phyloP scores from a whole-genome alignment of 2,888 invertebrate species.

The Dryadula phaetusa region DNA sequence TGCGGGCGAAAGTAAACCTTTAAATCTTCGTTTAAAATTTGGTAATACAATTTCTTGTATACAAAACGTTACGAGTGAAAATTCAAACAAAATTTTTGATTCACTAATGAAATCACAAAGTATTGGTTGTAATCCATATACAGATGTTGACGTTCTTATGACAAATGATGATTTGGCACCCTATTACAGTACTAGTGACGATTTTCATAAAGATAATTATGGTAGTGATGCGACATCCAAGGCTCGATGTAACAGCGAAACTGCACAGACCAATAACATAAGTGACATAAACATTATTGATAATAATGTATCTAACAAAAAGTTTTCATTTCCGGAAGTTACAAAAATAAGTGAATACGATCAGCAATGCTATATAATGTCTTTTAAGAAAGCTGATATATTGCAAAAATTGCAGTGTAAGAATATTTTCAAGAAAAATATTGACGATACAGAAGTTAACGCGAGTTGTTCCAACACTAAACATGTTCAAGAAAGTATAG shows the following conservation, averaged over 20 bases:
- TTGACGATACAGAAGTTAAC: slow-evolving; percentile 28
- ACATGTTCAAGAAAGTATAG: slow-evolving; percentile 48
- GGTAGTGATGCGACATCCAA: slow-evolving; percentile 61
- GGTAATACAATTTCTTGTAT: slow-evolving; percentile 46
- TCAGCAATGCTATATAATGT: slow-evolving; percentile 60
- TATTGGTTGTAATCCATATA: slow-evolving; percentile 35
- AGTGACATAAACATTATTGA: neutral
- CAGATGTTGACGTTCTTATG: slow-evolving; percentile 4
- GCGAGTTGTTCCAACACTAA: slow-evolving; percentile 28
- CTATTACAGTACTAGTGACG: slow-evolving; percentile 32
- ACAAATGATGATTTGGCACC: slow-evolving; percentile 34
- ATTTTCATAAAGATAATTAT: slow-evolving; percentile 43
- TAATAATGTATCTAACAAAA: neutral
- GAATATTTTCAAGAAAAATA: slow-evolving; percentile 48
- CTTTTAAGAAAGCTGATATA: slow-evolving; percentile 53
- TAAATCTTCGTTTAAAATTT: slow-evolving; percentile 56
- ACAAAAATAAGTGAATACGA: slow-evolving; percentile 47
- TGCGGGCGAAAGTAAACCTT: slow-evolving; percentile 50
- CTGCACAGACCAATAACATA: neutral
- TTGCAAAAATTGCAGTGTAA: slow-evolving; percentile 37
- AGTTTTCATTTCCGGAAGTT: neutral
- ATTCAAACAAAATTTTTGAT: slow-evolving; percentile 39
- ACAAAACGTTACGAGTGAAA: slow-evolving; percentile 23
- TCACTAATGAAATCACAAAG: slow-evolving; percentile 31
- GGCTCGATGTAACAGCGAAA: slow-evolving; percentile 42